These are phyloP conservation scores for Heliconius cydno DNA, from an alignment of 2,888 invertebrate species.

Conservation along the genomic window DNA sequence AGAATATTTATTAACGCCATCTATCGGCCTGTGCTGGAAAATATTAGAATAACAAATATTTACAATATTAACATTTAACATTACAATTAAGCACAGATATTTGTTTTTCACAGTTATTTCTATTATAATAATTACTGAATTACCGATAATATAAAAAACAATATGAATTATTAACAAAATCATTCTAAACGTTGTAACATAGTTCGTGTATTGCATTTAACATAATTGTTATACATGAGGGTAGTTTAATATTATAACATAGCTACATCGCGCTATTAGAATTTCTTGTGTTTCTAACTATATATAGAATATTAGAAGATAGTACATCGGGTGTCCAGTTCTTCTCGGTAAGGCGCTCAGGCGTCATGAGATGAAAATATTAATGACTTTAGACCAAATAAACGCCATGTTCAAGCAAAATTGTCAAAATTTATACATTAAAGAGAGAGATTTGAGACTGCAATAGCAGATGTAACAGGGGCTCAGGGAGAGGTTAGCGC, in stretches of 20 bases:
- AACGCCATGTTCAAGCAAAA: conserved; percentile 13
- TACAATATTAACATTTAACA: too few relatives aligned
- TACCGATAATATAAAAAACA: not conserved
- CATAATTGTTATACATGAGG: too few relatives aligned
- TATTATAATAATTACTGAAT: not conserved
- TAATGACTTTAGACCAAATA: conserved; percentile 47
- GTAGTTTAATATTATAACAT: not conserved
- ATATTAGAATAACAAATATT: too few relatives aligned
- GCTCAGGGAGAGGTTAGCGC: conserved; percentile 61
- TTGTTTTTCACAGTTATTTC: too few relatives aligned
- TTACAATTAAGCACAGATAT: too few relatives aligned
- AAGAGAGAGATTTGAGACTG: conserved; percentile 41
- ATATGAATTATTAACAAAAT: not conserved
- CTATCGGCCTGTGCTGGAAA: too few relatives aligned
- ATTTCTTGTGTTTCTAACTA: conserved; percentile 44
- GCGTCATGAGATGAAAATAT: conserved; percentile 52
- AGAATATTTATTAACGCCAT: too few relatives aligned
- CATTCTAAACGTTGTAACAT: not conserved
- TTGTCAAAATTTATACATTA: conserved; percentile 26
- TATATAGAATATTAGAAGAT: conserved; percentile 23
- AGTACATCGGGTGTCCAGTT: conserved; percentile 63
- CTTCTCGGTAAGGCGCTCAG: conserved; percentile 68
- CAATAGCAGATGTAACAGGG: conserved; percentile 57
- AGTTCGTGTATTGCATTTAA: not conserved
- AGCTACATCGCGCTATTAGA: conserved; percentile 56